phyloP scores from a whole-genome alignment of 2,888 invertebrate genomes.

The Lasioglossum zephyrum region DNA sequence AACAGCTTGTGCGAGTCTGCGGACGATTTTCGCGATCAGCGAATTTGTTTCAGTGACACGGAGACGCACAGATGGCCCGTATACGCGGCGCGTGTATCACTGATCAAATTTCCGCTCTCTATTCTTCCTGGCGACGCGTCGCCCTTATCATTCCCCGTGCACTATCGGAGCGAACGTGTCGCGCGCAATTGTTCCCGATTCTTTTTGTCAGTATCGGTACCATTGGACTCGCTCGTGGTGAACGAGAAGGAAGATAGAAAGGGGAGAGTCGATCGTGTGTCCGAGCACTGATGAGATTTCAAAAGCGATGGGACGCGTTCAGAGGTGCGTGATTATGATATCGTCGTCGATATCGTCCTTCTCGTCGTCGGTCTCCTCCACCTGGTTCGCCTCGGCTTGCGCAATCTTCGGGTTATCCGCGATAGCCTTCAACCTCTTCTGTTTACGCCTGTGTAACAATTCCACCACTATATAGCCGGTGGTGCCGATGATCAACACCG shows the following conservation, averaged over 20 bases:
- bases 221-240: conserved; percentile 7
- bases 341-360: conserved; percentile 95
- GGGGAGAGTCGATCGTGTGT: conserved; percentile 41
- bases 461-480: conserved; percentile 93
- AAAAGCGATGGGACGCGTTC: conserved; percentile 75
- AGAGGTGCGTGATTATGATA: conserved; percentile 94
- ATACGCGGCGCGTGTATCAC: not conserved
- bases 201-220: not conserved
- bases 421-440: conserved; percentile 89
- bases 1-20: not conserved
- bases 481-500: conserved; percentile 90
- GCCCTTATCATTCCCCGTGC: conserved; percentile 9
- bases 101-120: conserved; percentile 14
- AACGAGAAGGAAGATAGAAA: conserved; percentile 30
- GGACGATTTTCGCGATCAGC: not conserved
- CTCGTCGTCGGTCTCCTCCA: conserved; percentile 94
- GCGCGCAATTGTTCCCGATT: not conserved
- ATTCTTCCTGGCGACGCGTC: not conserved
- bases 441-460: conserved; percentile 92
- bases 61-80: not conserved
- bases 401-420: conserved; percentile 89
- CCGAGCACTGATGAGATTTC: conserved; percentile 31
- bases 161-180: not conserved
- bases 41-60: not conserved
- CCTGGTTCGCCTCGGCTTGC: conserved; percentile 86